Evolutionary conservation across 2,888 invertebrate species (phyloP).

Genomic region (Cephus rjabovi): DNA sequence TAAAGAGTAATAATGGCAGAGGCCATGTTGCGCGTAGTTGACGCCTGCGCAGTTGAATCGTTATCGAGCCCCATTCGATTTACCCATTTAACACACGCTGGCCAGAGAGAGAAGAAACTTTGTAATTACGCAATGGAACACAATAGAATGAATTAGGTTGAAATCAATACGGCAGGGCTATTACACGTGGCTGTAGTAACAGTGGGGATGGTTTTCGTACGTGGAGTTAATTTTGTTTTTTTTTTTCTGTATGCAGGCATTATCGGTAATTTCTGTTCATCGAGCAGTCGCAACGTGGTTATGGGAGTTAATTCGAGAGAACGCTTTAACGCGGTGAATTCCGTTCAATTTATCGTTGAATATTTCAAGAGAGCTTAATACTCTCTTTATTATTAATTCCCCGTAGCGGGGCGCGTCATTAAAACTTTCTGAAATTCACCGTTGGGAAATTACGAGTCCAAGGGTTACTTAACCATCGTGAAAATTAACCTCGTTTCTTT

Average conservation of each 20-base stretch:
- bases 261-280: not conserved
- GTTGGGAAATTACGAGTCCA: not conserved
- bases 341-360: not conserved
- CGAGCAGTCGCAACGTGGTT: not conserved
- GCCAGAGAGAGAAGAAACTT: not conserved
- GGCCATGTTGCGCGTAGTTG: not conserved
- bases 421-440: not conserved
- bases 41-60: not conserved
- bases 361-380: not conserved
- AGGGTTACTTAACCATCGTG: not conserved
- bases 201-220: not conserved
- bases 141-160: not conserved
- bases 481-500: not conserved
- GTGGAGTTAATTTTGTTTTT: not conserved
- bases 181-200: not conserved
- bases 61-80: not conserved
- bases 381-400: not conserved
- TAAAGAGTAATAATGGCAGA: not conserved
- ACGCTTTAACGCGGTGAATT: not conserved
- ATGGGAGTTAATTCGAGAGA: too few species aligned
- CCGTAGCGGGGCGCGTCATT: not conserved
- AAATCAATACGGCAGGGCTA: not conserved
- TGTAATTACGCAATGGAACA: too few species aligned
- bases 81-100: not conserved
- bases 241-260: not conserved